Conservation (phyloP, 1,140 invertebrate species). For the Asbolus verrucosus region DNA sequence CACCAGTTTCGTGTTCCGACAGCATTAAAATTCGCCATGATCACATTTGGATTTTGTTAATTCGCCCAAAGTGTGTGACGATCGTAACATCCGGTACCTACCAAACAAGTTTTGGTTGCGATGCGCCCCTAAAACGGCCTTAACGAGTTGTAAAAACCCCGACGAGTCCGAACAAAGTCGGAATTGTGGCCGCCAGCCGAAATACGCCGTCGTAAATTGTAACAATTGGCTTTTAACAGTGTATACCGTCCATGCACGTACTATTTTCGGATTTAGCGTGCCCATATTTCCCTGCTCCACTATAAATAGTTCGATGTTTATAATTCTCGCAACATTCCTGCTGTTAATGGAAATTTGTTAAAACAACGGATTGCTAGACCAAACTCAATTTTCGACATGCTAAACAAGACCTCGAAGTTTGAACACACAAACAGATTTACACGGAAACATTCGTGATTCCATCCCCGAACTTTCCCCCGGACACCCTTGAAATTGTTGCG, state of each 20-base stretch:
- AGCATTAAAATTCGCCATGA: no score
- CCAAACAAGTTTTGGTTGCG: no score
- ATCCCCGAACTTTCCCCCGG: no score
- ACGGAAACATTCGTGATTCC: conserved; percentile 24
- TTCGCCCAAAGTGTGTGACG: no score
- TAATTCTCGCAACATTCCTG: conserved; percentile 16
- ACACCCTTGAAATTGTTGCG: no score
- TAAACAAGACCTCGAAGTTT: conserved; percentile 36
- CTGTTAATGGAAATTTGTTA: conserved; percentile 36
- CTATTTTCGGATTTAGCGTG: conserved; percentile 12
- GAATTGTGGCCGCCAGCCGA: no score
- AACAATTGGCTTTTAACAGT: not conserved
- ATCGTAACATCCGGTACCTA: no score
- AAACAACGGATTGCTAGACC: conserved; percentile 32
- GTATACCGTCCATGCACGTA: not conserved
- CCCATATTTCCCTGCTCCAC: not conserved
- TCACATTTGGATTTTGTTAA: no score
- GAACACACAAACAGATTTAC: conserved; percentile 32
- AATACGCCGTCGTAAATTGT: not conserved
- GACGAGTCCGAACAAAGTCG: no score
- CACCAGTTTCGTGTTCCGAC: no score
- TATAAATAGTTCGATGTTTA: conserved; percentile 30
- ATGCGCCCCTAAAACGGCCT: no score
- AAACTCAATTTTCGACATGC: conserved; percentile 37
- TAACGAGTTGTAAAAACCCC: no score